These are phyloP conservation scores for Megalonaias nervosa DNA, from an alignment of 1,140 invertebrate species.

Conservation along the genomic window DNA sequence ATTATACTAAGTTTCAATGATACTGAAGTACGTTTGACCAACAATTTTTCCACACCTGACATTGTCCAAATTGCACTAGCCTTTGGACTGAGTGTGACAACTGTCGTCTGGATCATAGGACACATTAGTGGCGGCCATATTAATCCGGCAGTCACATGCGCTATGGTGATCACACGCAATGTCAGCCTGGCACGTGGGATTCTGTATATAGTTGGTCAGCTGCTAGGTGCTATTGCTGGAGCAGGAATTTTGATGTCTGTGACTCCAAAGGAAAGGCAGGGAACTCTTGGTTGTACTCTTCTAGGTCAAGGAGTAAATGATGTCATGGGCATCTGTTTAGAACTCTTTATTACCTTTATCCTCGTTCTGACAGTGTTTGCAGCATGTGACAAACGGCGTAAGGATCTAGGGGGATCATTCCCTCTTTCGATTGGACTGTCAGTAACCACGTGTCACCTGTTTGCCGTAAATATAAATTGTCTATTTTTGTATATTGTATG, in stretches of 20 bases:
- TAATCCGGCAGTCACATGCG: not conserved
- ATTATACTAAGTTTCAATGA: too few species aligned
- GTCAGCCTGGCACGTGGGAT: not conserved
- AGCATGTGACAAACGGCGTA: not conserved
- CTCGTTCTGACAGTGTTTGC: not conserved
- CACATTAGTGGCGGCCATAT: conserved; percentile 1
- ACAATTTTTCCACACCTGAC: not conserved
- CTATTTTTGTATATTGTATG: not conserved
- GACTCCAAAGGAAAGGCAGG: not conserved
- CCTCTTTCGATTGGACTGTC: conserved; percentile 69
- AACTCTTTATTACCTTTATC: not conserved
- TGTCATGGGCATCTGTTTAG: not conserved
- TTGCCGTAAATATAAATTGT: not conserved
- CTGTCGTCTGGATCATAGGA: not conserved
- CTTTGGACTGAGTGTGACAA: not conserved
- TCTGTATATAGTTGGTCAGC: not conserved
- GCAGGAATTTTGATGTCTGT: not conserved
- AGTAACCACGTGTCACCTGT: conserved; percentile 15
- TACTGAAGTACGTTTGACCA: too few species aligned
- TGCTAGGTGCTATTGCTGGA: not conserved
- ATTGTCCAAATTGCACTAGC: conserved; percentile 1
- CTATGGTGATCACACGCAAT: not conserved
- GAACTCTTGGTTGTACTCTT: not conserved
- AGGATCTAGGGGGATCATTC: not conserved
- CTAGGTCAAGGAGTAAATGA: not conserved